phyloP scores from a whole-genome alignment of 2,888 invertebrate genomes.

The Ischnus inquisitorius region DNA sequence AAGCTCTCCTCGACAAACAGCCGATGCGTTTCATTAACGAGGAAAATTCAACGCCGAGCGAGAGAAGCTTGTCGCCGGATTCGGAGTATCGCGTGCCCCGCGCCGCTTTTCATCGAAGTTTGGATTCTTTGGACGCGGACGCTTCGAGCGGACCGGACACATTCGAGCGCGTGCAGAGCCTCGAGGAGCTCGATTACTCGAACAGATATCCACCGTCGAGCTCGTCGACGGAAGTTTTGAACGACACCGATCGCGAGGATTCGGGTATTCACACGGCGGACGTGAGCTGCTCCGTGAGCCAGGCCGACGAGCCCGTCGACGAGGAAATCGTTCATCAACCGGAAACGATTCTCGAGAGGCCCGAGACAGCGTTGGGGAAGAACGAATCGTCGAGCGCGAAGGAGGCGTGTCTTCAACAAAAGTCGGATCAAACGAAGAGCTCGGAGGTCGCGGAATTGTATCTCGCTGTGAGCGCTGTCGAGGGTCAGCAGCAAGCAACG shows the following conservation, averaged over 20 bases:
- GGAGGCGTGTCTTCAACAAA: conserved; percentile 53
- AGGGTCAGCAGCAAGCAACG: conserved; percentile 72
- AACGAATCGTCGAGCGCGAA: conserved; percentile 69
- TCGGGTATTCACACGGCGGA: conserved; percentile 93
- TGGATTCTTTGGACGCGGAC: conserved; percentile 89
- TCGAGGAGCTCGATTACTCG: conserved; percentile 88
- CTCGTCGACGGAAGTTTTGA: conserved; percentile 88
- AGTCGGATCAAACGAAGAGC: conserved; percentile 60
- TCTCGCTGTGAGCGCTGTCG: conserved; percentile 33
- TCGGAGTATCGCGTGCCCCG: conserved; percentile 81
- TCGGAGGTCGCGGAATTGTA: conserved; percentile 34
- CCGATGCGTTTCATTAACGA: conserved; percentile 77
- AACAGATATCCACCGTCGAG: conserved; percentile 87
- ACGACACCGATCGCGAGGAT: conserved; percentile 91
- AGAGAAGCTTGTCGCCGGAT: conserved; percentile 83
- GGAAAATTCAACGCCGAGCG: conserved; percentile 82
- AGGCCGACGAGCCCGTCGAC: conserved; percentile 91
- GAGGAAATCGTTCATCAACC: conserved; percentile 79
- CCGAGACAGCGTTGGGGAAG: conserved; percentile 74
- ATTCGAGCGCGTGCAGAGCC: conserved; percentile 89
- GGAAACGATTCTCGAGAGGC: conserved; percentile 74
- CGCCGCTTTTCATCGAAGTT: conserved; percentile 87
- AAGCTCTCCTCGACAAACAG: conserved; percentile 78
- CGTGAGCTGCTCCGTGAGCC: conserved; percentile 91
- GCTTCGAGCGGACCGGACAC: conserved; percentile 86